These are phyloP conservation scores for Plagodis pulveraria DNA, from an alignment of 2,888 invertebrate species.

Conservation along the genomic window DNA sequence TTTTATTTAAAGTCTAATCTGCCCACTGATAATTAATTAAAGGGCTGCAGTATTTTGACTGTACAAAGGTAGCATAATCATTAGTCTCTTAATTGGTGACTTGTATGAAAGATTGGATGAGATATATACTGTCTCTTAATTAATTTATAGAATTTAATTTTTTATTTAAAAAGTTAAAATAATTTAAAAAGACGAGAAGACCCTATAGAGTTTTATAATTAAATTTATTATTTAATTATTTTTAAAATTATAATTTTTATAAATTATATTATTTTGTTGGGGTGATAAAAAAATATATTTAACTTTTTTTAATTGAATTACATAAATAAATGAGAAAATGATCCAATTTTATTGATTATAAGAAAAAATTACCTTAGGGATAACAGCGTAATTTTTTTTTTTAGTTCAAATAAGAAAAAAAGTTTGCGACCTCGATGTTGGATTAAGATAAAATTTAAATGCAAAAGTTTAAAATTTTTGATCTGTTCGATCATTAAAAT, in stretches of 20 bases:
- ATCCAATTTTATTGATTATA: conserved; percentile 86
- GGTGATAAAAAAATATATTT: conserved; percentile 86
- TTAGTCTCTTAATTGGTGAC: conserved; percentile 91
- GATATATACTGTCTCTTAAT: conserved; percentile 84
- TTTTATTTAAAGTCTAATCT: conserved; percentile 88
- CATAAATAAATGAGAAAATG: conserved; percentile 75
- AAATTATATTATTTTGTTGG: conserved; percentile 83
- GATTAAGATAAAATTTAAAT: conserved; percentile 90
- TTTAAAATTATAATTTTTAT: conserved; percentile 54
- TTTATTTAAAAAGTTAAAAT: conserved; percentile 87
- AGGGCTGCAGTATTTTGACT: conserved; percentile 92
- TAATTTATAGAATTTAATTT: conserved; percentile 73
- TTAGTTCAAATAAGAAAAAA: conserved; percentile 89
- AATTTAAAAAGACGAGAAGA: conserved; percentile 89
- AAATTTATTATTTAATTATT: conserved; percentile 65
- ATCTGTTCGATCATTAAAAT: conserved; percentile 93
- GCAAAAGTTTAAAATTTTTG: conserved; percentile 88
- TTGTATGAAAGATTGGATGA: conserved; percentile 91
- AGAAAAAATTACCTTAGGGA: conserved; percentile 92
- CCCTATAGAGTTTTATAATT: conserved; percentile 89
- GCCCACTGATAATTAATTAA: conserved; percentile 89
- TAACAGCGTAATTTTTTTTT: conserved; percentile 93
- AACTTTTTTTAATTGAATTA: conserved; percentile 78
- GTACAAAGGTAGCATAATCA: conserved; percentile 92
- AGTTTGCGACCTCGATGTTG: conserved; percentile 96